Conservation (phyloP, 2,113 vertebrate genomes). For the Gallinago paraguaiae region DNA sequence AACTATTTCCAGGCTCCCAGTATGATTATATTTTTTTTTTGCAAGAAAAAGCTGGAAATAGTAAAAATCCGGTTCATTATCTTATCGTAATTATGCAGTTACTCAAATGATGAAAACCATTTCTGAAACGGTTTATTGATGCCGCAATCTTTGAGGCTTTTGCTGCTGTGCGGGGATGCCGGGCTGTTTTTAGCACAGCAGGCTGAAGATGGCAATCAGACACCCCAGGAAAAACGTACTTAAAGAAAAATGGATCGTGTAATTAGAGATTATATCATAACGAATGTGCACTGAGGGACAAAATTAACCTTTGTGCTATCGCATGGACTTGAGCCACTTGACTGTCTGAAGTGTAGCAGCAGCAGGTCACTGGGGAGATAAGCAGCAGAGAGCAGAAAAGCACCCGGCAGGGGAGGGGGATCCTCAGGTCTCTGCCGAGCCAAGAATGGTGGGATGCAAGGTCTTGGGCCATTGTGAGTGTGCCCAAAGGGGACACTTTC, state of each 20-base stretch:
- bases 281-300: not conserved
- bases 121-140: not conserved
- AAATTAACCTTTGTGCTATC: not conserved
- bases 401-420: not conserved
- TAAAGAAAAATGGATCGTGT: not conserved
- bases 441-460: not conserved
- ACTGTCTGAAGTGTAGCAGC: not conserved
- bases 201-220: not conserved
- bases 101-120: not conserved
- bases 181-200: not conserved
- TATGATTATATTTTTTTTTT: not conserved
- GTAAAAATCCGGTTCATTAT: not conserved
- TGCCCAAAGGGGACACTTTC: not conserved
- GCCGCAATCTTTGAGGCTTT: not conserved
- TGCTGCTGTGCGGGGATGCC: not conserved
- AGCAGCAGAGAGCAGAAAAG: not conserved
- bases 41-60: not conserved
- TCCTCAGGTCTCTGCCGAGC: not conserved
- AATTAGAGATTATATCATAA: not conserved
- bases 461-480: accelerated
- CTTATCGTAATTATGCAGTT: constrained; percentile 14
- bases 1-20: not conserved
- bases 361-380: not conserved
- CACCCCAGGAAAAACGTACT: not conserved
- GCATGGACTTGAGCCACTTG: not conserved